Conservation (phyloP, 2,888 invertebrate genomes). For the Hypercompe scribonia region DNA sequence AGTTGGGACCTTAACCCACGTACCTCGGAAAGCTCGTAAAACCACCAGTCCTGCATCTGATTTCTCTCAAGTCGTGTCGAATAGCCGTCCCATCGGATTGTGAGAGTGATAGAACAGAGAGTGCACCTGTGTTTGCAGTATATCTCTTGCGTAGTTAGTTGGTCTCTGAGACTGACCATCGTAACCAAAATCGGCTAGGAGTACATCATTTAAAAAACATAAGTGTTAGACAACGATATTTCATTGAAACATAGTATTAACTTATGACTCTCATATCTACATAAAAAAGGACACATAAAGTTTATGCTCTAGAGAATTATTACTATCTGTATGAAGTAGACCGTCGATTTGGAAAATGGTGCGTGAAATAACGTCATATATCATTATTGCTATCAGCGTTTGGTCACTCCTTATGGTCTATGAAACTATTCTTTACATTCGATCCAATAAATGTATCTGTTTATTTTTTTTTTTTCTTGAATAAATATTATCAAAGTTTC, state of each 20-base stretch:
- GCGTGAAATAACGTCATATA: conserved; percentile 43
- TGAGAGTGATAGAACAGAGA: no score
- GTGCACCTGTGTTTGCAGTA: no score
- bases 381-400: conserved; percentile 47
- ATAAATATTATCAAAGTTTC: no score
- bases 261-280: background rate
- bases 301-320: conserved; percentile 5
- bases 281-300: background rate
- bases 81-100: no score
- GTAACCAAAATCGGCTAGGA: no score
- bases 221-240: background rate
- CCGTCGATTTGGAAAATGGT: conserved; percentile 41
- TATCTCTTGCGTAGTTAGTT: no score
- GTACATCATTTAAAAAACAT: no score
- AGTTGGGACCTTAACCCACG: no score
- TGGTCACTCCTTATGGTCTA: conserved; percentile 38
- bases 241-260: background rate
- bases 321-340: conserved; percentile 27
- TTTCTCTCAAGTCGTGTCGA: no score
- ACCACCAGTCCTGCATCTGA: no score
- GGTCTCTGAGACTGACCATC: no score
- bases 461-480: background rate
- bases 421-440: conserved; percentile 33
- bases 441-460: conserved; percentile 31
- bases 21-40: no score